Evolutionary conservation across 2,888 invertebrate species (phyloP).

Genomic region (Baccha elongata): DNA sequence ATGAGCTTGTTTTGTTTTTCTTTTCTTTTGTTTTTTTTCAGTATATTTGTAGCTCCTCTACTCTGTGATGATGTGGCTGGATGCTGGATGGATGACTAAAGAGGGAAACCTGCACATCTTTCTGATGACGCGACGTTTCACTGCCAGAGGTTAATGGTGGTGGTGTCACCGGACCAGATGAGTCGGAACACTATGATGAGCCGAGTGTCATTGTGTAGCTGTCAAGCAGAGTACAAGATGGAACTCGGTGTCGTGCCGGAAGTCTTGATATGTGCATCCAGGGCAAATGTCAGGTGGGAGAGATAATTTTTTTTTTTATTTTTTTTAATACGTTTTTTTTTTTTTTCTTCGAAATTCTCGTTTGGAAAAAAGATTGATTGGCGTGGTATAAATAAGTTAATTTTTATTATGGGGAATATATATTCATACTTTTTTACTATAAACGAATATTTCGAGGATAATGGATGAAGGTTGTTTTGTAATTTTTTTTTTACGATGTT

Average conservation of each 20-base stretch:
- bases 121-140: slow-evolving; percentile 80
- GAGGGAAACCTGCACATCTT: slow-evolving; percentile 82
- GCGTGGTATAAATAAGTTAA: too few species aligned
- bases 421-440: too few species aligned
- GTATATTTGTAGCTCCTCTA: slow-evolving; percentile 10
- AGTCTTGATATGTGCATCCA: slow-evolving; percentile 96
- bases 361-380: too few species aligned
- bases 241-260: slow-evolving; percentile 93
- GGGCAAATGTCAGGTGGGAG: slow-evolving; percentile 93
- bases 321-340: background rate
- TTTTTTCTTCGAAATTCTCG: too few species aligned
- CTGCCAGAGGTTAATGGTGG: slow-evolving; percentile 79
- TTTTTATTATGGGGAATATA: too few species aligned
- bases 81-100: slow-evolving; percentile 61
- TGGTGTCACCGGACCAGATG: slow-evolving; percentile 77
- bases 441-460: too few species aligned
- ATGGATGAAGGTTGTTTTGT: too few species aligned
- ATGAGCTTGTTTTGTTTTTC: slow-evolving; percentile 54
- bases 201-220: slow-evolving; percentile 90
- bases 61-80: slow-evolving; percentile 37
- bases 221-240: slow-evolving; percentile 94
- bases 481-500: too few species aligned
- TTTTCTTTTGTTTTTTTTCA: slow-evolving; percentile 50
- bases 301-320: slow-evolving; percentile 43
- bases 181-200: slow-evolving; percentile 84